A percentile compares a stretch with the other conserved stretches of the same genome.
These are phyloP conservation scores for Sciurus niger DNA, from an alignment of 2,113 vertebrate genomes.

Conservation along the genomic window DNA sequence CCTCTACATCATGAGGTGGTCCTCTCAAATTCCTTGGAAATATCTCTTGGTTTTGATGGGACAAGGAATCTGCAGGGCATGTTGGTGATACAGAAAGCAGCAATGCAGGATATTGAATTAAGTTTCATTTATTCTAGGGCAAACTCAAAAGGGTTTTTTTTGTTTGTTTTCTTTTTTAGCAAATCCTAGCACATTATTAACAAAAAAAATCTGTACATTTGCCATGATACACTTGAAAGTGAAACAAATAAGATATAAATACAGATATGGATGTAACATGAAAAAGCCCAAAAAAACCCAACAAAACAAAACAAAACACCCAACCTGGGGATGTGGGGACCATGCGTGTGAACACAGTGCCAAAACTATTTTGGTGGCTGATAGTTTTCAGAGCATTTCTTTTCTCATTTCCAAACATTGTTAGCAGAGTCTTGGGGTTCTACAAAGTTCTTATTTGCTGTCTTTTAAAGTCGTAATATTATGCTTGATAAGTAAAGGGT, in stretches of 20 bases:
- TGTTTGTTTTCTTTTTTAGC: constrained; percentile 91
- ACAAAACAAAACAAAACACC: constrained; percentile 64
- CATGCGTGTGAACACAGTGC: constrained; percentile 93
- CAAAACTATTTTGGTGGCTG: constrained; percentile 85
- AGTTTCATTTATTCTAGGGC: constrained; percentile 94
- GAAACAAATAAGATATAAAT: constrained; percentile 96
- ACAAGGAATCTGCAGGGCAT: fast-evolving
- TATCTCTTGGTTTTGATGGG: fast-evolving
- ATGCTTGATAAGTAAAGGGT: constrained; percentile 88
- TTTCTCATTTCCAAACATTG: constrained; percentile 87
- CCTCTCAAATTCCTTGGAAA: background rate
- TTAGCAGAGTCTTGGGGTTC: constrained; percentile 87
- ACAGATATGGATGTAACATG: constrained; percentile 95
- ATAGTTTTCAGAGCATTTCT: constrained; percentile 84
- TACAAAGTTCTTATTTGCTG: constrained; percentile 86
- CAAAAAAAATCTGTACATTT: constrained; percentile 97
- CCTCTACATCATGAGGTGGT: fast-evolving
- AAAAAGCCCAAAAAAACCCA: constrained; percentile 87
- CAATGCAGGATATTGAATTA: constrained; percentile 73
- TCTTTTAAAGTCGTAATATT: constrained; percentile 85
- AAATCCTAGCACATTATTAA: constrained; percentile 98
- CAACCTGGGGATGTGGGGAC: constrained; percentile 67
- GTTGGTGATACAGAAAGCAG: background rate
- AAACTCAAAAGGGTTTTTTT: constrained; percentile 92
- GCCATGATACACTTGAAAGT: constrained; percentile 93